Conservation (phyloP, 2,888 invertebrate genomes). For the Sinelater perroti region DNA sequence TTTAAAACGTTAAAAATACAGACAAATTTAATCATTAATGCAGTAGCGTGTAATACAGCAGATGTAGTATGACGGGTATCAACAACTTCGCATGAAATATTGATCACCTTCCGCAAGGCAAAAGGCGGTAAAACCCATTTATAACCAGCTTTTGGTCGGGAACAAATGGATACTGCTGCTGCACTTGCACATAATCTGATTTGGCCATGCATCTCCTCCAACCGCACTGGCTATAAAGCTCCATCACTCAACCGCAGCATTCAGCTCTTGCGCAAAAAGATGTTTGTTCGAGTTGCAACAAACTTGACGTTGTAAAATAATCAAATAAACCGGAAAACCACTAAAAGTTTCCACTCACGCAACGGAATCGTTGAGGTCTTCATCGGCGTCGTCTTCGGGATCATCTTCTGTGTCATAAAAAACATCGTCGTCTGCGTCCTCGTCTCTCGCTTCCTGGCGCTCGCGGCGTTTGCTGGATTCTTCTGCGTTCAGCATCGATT, state of each 20-base stretch:
- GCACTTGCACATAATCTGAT: constrained; percentile 3
- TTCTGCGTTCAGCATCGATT: constrained; percentile 59
- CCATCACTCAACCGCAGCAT: neutral
- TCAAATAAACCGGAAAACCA: too few species aligned
- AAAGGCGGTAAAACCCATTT: neutral
- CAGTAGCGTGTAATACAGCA: neutral
- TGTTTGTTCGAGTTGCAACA: neutral
- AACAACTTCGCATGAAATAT: neutral
- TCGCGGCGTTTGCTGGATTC: constrained; percentile 58
- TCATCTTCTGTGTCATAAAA: constrained; percentile 77
- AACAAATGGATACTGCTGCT: neutral
- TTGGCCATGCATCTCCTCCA: neutral
- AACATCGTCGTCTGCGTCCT: constrained; percentile 72
- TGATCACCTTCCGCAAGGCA: neutral
- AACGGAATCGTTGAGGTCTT: constrained; percentile 60
- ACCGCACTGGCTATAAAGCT: constrained; percentile 1
- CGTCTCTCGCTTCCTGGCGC: constrained; percentile 63
- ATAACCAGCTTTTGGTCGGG: neutral
- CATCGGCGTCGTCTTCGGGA: constrained; percentile 73
- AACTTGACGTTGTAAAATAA: too few species aligned
- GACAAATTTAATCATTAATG: neutral
- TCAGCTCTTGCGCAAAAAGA: neutral
- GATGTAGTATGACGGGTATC: neutral
- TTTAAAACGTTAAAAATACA: neutral
- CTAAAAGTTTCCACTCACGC: constrained; percentile 51